A percentile compares a stretch with the other conserved stretches of the same genome.
These are phyloP conservation scores for Hydrolagus colliei DNA, from an alignment of 2,797 vertebrate species.

Conservation along the genomic window DNA sequence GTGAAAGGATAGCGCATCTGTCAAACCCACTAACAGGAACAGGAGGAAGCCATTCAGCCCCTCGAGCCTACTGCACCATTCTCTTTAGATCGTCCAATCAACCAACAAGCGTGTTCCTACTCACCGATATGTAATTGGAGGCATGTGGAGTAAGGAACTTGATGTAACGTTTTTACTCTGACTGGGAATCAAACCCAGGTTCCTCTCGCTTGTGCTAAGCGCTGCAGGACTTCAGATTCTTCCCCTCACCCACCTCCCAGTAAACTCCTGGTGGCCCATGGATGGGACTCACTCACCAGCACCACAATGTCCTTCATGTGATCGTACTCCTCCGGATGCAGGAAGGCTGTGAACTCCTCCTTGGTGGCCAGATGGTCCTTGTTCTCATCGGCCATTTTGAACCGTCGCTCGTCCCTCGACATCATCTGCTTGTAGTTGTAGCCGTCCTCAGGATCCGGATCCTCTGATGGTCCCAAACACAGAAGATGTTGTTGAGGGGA, in stretches of 20 bases:
- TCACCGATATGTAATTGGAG: too few species aligned
- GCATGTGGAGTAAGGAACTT: too few species aligned
- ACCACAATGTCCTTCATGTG: constrained; percentile 87
- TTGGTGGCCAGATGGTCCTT: constrained; percentile 71
- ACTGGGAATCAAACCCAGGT: not conserved
- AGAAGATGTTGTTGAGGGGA: constrained; percentile 24
- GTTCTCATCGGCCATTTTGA: constrained; percentile 74
- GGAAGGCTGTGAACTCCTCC: constrained; percentile 79
- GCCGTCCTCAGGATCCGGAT: constrained; percentile 83
- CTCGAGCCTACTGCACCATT: too few species aligned
- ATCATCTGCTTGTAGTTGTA: constrained; percentile 84
- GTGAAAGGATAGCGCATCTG: not conserved
- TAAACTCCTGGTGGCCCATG: not conserved
- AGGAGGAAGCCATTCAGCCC: too few species aligned
- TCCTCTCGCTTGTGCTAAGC: not conserved
- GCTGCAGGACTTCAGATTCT: not conserved
- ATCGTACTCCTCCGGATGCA: constrained; percentile 81
- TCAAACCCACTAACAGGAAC: not conserved
- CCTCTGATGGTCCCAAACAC: constrained; percentile 59
- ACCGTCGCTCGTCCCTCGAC: constrained; percentile 76
- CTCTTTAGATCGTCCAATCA: too few species aligned
- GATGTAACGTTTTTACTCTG: not conserved
- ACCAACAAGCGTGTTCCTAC: too few species aligned
- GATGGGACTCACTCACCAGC: constrained; percentile 55
- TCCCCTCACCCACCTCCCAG: not conserved